Conservation (phyloP, 2,888 invertebrate genomes). For the Margaritifera margaritifera region DNA sequence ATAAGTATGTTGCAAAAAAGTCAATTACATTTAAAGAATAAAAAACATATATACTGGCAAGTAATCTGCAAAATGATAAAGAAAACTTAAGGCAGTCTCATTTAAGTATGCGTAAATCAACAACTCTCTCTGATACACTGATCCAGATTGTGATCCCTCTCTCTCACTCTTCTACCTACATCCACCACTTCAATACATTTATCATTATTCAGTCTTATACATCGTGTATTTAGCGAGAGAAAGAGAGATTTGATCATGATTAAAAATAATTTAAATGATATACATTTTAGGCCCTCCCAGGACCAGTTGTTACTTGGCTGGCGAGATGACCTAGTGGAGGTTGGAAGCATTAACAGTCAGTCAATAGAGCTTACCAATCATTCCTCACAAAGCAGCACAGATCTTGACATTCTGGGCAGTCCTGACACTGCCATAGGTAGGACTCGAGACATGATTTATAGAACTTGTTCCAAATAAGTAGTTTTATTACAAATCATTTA, state of each 20-base stretch:
- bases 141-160: neutral
- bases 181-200: neutral
- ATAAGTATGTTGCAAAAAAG: no score
- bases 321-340: conserved; percentile 44
- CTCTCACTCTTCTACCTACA: neutral
- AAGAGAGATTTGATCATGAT: no score
- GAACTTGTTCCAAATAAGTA: no score
- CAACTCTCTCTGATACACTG: no score
- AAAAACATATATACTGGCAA: no score
- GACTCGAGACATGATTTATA: neutral
- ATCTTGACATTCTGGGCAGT: conserved; percentile 25
- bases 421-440: conserved; percentile 50
- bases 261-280: no score
- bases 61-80: no score
- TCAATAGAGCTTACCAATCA: conserved; percentile 10
- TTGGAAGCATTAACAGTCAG: no score
- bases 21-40: no score
- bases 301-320: conserved; percentile 56
- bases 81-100: neutral
- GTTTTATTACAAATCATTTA: no score
- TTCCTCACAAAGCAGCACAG: conserved; percentile 25
- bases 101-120: neutral
- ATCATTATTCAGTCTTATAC: neutral
- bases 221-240: no score
- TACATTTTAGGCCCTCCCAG: conserved; percentile 14